Evolutionary conservation across 2,888 invertebrate species (phyloP), one percentile per base, ranked within the genome.

Genomic region (Rapana venosa): DNA sequence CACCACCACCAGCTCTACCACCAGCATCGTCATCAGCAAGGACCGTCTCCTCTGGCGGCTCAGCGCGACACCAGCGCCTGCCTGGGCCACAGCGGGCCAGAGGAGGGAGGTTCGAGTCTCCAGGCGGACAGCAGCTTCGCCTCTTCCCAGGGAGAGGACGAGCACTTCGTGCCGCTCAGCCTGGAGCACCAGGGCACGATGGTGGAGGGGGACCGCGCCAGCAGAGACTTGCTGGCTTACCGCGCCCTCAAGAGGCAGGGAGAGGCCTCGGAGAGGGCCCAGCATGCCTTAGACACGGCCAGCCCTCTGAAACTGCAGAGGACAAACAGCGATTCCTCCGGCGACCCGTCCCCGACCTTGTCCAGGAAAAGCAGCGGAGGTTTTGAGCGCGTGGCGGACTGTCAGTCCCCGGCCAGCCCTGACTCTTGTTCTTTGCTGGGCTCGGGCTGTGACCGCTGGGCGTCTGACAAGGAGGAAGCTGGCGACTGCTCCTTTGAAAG

Each of bases 161-260:
- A 87, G 20, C 66, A 87, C 70, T 77, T 87, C 47, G 87, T 87
- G 26, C 87, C 87, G 47, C 66, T 87, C 35, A 74, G 87, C 74
- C 20, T 74, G 2, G 87, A 87, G 32, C 36, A 47, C 70, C 36
- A 56, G 26, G 87, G 74, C 13, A 74, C 70, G 2, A 87, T 74
- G 15, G 74, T 74, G 22, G 70, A 87, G n/a, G 47, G 87, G 13
- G 87, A 87, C 74, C n/a, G 4, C n/a, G 87, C 87, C 47, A 87
- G 47, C n/a, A 26, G 26, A 30, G 87, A 87, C 35, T 22, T 87
- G 1, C 32, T 35, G 66, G 70, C 87, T 20, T 87, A 87, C 87
- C 32, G 66, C 11, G 30, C 32, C 58, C 58, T 56, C 26, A 58
- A 58, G 17, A 11, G 30, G 5, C 17, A 61, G 11, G 20, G 35